Evolutionary conservation across 2,797 vertebrate species (phyloP), one percentile per base, ranked within the genome.

Genomic region (Xenopus petersii): DNA sequence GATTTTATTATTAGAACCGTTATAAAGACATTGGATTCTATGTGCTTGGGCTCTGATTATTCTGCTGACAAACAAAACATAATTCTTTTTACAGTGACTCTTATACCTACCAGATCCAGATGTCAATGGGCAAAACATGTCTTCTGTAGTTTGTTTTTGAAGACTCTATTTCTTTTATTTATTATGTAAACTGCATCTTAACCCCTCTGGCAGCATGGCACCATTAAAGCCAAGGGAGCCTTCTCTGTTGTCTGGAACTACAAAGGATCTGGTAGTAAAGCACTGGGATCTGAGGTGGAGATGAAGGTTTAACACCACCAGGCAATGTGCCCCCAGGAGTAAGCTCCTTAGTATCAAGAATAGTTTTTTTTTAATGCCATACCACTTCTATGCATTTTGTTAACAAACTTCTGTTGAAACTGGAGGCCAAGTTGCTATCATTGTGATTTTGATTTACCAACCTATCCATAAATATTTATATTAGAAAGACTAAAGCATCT

Each of bases 311-410:
- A 61, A 12, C 10, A 30, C 54, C 64, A 66, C 51, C 64, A 48
- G 64, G 54, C 59, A 74, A 54, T 15, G 67, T 36, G 58, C 55
- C n/a, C 55, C 56, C 56, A 67, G 65, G 51, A 60, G 59, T 13
- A 42, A 24, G 30, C 36, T 68, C 36, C 9, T 21, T 66, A 67
- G 17, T 62, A 62, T 61, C 10, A 24, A 26, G 17, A 24, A 17
- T 68, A 36, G 58, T 11, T 68, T 58, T 75, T 21, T 48, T 10
- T 75, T 75, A 54, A 63, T 68, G 51, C 65, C n/a, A 9, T 26
- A 73, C 4, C 46, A 67, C 55, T 62, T 68, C 54, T 68, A 12
- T 61, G 48, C 10, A 61, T 26, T 63, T 68, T 75, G 65, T 68
- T 75, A 64, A 55, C 59, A 61, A 61, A 61, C 47, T 62, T 42